Evolutionary conservation across 2,888 invertebrate genomes (phyloP).

Genomic region (Andrena chrysosceles): DNA sequence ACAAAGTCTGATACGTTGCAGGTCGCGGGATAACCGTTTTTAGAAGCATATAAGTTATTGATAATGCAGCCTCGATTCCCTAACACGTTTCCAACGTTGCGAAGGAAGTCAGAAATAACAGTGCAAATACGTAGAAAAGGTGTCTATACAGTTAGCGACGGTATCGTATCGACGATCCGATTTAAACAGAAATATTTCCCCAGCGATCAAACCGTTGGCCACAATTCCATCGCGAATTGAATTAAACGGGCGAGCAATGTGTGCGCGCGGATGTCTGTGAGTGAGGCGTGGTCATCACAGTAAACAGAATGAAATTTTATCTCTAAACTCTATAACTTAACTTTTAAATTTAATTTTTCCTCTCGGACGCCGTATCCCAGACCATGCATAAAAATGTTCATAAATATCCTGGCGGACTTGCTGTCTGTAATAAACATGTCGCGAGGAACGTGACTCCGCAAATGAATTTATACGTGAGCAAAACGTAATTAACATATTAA

Average conservation of each 20-base stretch:
- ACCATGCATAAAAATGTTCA: conserved; percentile 31
- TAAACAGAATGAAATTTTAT: conserved; percentile 30
- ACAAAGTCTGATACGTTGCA: background rate
- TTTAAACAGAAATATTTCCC: conserved; percentile 49
- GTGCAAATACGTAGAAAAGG: background rate
- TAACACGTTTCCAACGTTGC: background rate
- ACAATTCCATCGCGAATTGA: conserved; percentile 33
- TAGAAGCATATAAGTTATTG: background rate
- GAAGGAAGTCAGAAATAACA: conserved; percentile 12
- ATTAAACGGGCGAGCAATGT: conserved; percentile 35
- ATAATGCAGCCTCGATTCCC: background rate
- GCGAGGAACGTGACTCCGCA: background rate
- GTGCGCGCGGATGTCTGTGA: background rate
- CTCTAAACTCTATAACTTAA: background rate
- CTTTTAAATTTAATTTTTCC: conserved; percentile 5
- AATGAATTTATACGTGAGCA: conserved; percentile 29
- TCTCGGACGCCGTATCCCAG: background rate
- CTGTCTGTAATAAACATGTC: conserved; percentile 33
- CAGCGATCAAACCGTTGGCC: conserved; percentile 12
- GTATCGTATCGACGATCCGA: conserved; percentile 33
- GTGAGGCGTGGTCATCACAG: conserved; percentile 28
- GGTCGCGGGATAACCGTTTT: background rate
- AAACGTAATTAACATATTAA: conserved; percentile 28
- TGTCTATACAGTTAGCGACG: conserved; percentile 18
- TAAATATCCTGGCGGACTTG: conserved; percentile 21